Evolutionary conservation across 2,113 vertebrate species (phyloP).

Genomic region (Emydura subglobosa): DNA sequence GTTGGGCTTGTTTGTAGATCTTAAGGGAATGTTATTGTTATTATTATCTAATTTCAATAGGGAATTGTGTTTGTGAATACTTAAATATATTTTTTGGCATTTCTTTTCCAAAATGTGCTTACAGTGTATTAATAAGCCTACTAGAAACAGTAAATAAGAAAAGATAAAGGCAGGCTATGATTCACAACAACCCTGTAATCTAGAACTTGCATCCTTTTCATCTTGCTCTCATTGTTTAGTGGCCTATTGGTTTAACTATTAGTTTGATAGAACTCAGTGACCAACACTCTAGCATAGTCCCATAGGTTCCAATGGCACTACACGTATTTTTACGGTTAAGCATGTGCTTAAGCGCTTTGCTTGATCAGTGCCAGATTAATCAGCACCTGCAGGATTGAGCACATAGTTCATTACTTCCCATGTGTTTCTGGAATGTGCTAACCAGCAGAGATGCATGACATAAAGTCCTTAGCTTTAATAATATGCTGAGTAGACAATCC

Average conservation of each 20-base stretch:
- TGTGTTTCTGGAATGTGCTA: neutral
- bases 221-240: neutral
- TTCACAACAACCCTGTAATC: conserved; percentile 56
- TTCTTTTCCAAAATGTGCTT: neutral
- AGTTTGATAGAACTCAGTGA: neutral
- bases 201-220: neutral
- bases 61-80: neutral
- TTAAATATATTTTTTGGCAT: neutral
- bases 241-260: conserved; percentile 36
- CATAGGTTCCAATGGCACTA: fast-evolving
- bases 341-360: neutral
- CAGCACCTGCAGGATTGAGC: fast-evolving
- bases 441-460: fast-evolving
- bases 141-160: neutral
- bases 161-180: neutral
- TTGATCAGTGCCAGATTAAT: fast-evolving
- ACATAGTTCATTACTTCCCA: neutral
- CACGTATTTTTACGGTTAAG: fast-evolving
- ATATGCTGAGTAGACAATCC: conserved; percentile 50
- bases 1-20: neutral
- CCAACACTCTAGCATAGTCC: neutral
- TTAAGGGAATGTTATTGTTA: neutral
- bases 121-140: neutral
- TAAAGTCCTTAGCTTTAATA: neutral
- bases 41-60: neutral